Base-by-base conservation (phyloP, 2,797 vertebrate species). In the Xenopus petersii region DNA sequence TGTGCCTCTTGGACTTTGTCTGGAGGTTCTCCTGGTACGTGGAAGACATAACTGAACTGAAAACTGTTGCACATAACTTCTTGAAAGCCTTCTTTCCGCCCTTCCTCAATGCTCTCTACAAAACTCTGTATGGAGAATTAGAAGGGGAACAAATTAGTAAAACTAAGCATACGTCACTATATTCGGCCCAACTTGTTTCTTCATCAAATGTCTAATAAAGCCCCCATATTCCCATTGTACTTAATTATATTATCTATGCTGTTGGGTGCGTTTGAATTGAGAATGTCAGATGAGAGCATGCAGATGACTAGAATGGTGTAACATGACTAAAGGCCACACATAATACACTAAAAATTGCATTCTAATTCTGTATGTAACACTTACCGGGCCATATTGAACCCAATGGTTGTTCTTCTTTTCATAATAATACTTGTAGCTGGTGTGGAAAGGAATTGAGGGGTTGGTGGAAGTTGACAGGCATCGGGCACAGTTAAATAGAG, bases 71-170 rank as follows among this genome's bases (percentile, higher is more conserved):
- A 69, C 10, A 11, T 1, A 26, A 60, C 58, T 3, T 26, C 46
- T 12, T 67, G 42, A 0, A 17, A 33, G 3, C 46, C 8, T 8
- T 61, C 54, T 26, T 12, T 62, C 12, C 36, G 56, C n/a, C 73
- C 73, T 17, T 49, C 64, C 36, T 67, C 65, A 51, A 74, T 67
- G 12, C 16, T 13, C 3, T 17, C 21, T 26, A 62, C 54, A 74
- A 74, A 67, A 1, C 36, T 24, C 64, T 74, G n/a, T 15, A 59
- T 11, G 36, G 36, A 33, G 24, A 7, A 21, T 21, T 15, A 13
- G 3, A 30, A 30, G 26, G 26, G 26, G 26, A 30, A 12, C 49
- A 51, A 51, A 51, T 51, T 4, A 51, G 15, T 51, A 51, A 51
- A 51, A 5, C 36, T 42, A 42, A 30, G 26, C 26, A 30, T 30